A percentile compares a stretch with the other conserved stretches of the same genome.
Conservation (phyloP, 2,797 vertebrate species). For the Mastacembelus armatus region DNA sequence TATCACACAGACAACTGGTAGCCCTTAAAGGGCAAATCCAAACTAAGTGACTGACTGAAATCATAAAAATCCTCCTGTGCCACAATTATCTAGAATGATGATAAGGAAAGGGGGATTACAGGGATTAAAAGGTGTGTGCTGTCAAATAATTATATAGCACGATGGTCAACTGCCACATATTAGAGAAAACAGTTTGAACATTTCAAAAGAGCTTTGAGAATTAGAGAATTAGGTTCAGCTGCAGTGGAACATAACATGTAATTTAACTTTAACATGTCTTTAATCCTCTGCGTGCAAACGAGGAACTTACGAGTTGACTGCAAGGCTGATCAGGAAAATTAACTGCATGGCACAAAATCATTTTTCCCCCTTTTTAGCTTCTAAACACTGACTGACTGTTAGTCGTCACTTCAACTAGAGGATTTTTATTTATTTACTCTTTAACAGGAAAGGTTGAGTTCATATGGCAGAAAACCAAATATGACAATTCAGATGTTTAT, state of each 20-base stretch:
- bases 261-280: too few relatives aligned
- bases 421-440: background rate
- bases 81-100: background rate
- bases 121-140: too few relatives aligned
- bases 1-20: conserved; percentile 50
- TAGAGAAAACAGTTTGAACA: too few relatives aligned
- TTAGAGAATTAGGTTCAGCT: too few relatives aligned
- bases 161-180: too few relatives aligned
- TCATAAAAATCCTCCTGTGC: background rate
- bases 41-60: conserved; percentile 6
- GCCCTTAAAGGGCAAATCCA: background rate
- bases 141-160: too few relatives aligned
- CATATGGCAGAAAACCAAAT: background rate
- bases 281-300: too few relatives aligned
- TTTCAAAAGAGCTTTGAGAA: too few relatives aligned
- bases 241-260: too few relatives aligned
- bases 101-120: too few relatives aligned
- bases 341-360: conserved; percentile 17
- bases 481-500: background rate
- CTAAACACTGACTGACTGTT: background rate
- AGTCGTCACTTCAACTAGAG: background rate
- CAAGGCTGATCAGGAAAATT: conserved; percentile 20
- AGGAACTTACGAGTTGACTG: conserved; percentile 4
- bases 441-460: background rate
- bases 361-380: conserved; percentile 19